These are phyloP conservation scores for Dasyprocta punctata DNA, from an alignment of 2,113 vertebrate species.

Conservation along the genomic window DNA sequence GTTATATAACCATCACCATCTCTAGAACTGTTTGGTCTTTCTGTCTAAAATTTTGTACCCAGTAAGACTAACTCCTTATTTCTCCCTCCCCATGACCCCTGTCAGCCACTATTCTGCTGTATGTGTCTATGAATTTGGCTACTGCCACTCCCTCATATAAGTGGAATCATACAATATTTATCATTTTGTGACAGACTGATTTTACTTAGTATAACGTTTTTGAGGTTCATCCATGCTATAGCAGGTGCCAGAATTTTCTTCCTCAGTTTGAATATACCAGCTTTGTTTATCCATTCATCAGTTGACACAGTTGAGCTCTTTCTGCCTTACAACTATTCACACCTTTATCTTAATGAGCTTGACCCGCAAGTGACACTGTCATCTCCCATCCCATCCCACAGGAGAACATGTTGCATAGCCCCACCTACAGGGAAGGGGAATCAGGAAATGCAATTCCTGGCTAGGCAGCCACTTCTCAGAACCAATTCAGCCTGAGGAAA, in stretches of 20 bases:
- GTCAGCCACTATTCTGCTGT: background rate
- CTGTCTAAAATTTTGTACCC: background rate
- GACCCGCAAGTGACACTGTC: constrained; percentile 37
- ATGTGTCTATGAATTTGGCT: background rate
- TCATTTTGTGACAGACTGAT: background rate
- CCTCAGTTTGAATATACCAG: no score
- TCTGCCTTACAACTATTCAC: constrained; percentile 18
- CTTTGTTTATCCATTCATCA: background rate
- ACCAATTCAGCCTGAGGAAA: background rate
- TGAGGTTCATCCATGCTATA: background rate
- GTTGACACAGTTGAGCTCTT: background rate
- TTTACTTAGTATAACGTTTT: background rate
- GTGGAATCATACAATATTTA: background rate
- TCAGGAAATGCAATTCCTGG: background rate
- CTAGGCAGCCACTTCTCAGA: constrained; percentile 29
- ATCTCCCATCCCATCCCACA: constrained; percentile 11
- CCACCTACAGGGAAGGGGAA: background rate
- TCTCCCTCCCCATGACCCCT: background rate
- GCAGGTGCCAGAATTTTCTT: background rate
- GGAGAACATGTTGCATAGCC: background rate
- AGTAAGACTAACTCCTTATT: background rate
- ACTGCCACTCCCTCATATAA: background rate
- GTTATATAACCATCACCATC: background rate
- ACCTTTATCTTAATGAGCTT: constrained; percentile 39
- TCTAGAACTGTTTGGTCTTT: background rate